These are phyloP conservation scores for Conomelus anceps DNA, from an alignment of 2,888 invertebrate genomes.

Conservation along the genomic window DNA sequence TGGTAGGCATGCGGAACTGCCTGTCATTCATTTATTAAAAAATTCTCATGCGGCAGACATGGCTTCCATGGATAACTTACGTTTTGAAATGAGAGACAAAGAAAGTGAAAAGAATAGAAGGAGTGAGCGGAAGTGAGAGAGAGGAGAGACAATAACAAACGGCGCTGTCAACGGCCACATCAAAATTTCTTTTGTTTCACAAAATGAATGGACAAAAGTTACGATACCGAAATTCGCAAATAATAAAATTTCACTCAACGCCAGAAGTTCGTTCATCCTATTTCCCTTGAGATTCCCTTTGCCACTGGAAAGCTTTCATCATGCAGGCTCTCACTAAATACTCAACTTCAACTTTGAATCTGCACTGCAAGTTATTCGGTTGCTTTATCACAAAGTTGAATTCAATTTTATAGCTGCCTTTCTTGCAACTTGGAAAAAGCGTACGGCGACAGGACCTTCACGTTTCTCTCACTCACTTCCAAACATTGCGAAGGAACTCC, in stretches of 20 bases:
- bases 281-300: neutral
- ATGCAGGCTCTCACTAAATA: neutral
- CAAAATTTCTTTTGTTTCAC: neutral
- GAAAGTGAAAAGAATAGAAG: too few species aligned
- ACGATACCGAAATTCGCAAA: neutral
- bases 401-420: neutral
- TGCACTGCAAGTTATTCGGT: neutral
- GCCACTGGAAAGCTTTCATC: neutral
- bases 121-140: too few species aligned
- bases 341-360: neutral
- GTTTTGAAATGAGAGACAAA: neutral
- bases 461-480: neutral
- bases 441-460: neutral
- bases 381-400: neutral
- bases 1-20: neutral
- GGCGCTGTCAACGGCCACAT: neutral
- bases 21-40: neutral
- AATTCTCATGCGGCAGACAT: neutral
- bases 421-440: neutral
- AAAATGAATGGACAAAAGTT: neutral
- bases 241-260: neutral
- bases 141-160: neutral
- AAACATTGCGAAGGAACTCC: neutral
- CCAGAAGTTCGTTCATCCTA: neutral
- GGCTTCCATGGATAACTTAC: neutral